Evolutionary conservation across 2,888 invertebrate genomes (phyloP), one percentile per base, ranked within the genome.

Genomic region (Cyclophora punctaria): DNA sequence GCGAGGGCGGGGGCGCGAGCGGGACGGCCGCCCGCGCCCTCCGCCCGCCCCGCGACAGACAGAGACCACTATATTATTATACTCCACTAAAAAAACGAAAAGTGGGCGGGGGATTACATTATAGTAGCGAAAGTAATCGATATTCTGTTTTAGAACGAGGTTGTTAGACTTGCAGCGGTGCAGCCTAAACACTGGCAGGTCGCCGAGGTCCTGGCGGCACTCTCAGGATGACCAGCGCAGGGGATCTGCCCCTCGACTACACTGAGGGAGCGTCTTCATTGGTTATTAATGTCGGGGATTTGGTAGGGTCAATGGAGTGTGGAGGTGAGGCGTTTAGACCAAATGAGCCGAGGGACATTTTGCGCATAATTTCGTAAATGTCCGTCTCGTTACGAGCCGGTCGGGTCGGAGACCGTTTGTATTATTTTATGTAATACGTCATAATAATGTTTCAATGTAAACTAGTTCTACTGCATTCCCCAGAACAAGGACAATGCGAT

Each of bases 121-220:
- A 89, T 86, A 87, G 89, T 87, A 89, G 89, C 88, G 89, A 89
- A 89, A 89, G 89, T 89, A 89, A 89, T 89, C 89, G 89, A 89
- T 89, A 89, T 89, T 89, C 89, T 79, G 88, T 85, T 88, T 86
- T 85, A 87, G 88, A 88, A 84, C 80, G 82, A 80, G 81, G 80
- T 80, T 83, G 84, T 83, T 80, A 81, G 83, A 82, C 80, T 80
- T 84, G 85, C 85, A 86, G 64, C 74, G 80, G 69, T 86, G 86
- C 86, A 86, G 83, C 81, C 84, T 79, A 82, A 83, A 83, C 80
- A 82, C 79, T 77, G 72, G 74, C 74, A 80, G 83, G 84, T 84
- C 84, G 81, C 78, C 78, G 69, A 71, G 71, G 64, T 63, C 63
- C 59, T 54, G 48, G 58, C 50, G 40, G 45, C 51, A 47, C 37